A percentile compares a stretch with the other conserved stretches of the same genome.
Conservation (phyloP, 2,113 vertebrate genomes). For the Neogale vison region DNA sequence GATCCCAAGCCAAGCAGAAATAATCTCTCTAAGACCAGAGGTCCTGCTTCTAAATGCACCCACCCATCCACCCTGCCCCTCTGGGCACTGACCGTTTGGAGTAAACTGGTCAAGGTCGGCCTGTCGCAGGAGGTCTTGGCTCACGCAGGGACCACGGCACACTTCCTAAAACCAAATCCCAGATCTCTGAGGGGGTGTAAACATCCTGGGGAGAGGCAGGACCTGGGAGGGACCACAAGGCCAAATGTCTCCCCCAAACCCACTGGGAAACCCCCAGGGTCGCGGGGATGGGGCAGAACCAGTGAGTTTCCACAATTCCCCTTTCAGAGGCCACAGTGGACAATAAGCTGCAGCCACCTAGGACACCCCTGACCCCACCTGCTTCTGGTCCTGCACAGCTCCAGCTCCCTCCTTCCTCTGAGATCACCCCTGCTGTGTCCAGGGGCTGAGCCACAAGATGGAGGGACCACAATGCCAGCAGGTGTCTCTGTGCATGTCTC, state of each 20-base stretch:
- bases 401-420: not conserved
- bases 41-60: not conserved
- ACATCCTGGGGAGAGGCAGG: not conserved
- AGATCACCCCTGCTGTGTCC: not conserved
- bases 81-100: constrained; percentile 84
- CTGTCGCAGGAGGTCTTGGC: constrained; percentile 82
- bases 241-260: not conserved
- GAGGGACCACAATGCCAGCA: not conserved
- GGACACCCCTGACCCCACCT: not conserved
- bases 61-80: not conserved
- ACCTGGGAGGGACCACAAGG: not conserved
- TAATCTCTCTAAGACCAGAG: not conserved
- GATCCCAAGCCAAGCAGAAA: not conserved
- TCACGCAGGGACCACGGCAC: constrained; percentile 68
- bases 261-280: not conserved
- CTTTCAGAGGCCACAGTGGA: not conserved
- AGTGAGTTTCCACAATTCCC: not conserved
- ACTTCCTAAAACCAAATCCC: constrained; percentile 78
- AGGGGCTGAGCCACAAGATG: not conserved
- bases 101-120: constrained; percentile 79
- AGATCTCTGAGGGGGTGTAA: not conserved
- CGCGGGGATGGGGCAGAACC: not conserved
- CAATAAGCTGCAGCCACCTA: not conserved
- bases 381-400: not conserved
- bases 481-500: not conserved